Percentiles rank a stretch among this genome's conserved stretches.
phyloP scores from a whole-genome alignment of 1,140 invertebrate genomes.

The fruit fly (Drosophila melanogaster) region DNA sequence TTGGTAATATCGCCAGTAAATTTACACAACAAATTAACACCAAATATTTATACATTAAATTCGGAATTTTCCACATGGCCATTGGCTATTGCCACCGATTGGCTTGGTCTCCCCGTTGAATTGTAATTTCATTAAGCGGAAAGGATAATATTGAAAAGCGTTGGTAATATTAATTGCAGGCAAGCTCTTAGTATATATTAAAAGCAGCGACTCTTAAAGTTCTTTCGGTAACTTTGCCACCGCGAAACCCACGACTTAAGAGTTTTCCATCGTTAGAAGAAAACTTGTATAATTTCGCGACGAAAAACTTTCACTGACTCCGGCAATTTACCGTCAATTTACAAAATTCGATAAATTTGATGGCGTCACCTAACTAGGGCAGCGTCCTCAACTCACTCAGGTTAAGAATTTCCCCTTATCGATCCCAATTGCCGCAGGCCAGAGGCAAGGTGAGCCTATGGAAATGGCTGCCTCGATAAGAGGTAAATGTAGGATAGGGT shows the following conservation, averaged over 20 bases:
- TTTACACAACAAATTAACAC: constrained; percentile 12
- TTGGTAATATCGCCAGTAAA: constrained; percentile 6
- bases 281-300: constrained; percentile 44
- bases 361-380: constrained; percentile 27
- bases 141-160: constrained; percentile 1
- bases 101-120: background rate
- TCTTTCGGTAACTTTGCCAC: background rate
- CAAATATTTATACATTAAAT: constrained; percentile 31
- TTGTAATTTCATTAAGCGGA: constrained; percentile 48
- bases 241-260: constrained; percentile 5
- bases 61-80: constrained; percentile 5
- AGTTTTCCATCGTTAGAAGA: constrained; percentile 11
- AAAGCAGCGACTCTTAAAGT: constrained; percentile 10
- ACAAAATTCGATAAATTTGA: constrained; percentile 60
- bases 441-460: constrained; percentile 34
- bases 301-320: constrained; percentile 43
- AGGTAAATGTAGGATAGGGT: constrained; percentile 13
- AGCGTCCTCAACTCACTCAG: constrained; percentile 10
- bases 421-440: constrained; percentile 43
- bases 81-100: constrained; percentile 17
- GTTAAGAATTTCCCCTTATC: constrained; percentile 51
- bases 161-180: background rate
- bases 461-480: constrained; percentile 62
- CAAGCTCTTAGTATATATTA: background rate
- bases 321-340: constrained; percentile 33